Percentiles rank a stretch among this genome's conserved stretches.
These are phyloP conservation scores for Mesocricetus auratus DNA, from an alignment of 2,113 vertebrate genomes.

Conservation along the genomic window DNA sequence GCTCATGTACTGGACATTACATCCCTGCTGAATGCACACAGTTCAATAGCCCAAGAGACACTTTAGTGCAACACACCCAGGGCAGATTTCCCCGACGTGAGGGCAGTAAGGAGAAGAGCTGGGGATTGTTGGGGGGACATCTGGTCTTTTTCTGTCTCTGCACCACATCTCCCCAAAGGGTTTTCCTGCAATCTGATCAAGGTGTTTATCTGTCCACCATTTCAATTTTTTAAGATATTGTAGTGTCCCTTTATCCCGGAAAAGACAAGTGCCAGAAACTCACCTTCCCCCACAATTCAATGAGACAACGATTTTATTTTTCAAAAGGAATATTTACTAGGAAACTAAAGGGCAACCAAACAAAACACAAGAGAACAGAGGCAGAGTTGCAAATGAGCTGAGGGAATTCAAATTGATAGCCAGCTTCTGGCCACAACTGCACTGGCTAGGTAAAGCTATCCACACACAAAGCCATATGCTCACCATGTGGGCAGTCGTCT, in stretches of 20 bases:
- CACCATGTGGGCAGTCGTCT: not conserved
- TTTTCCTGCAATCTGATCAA: not conserved
- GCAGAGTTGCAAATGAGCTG: conserved; percentile 63
- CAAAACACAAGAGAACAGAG: conserved; percentile 77
- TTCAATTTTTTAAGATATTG: conserved; percentile 3
- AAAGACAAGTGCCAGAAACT: not conserved
- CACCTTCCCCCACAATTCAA: conserved; percentile 10
- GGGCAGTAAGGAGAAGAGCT: not conserved
- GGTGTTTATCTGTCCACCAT: not conserved
- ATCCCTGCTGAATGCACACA: not conserved
- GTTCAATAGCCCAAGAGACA: not conserved
- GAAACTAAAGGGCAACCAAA: conserved; percentile 81
- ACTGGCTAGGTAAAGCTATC: conserved; percentile 59
- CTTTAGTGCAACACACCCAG: not conserved
- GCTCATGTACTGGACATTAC: not conserved
- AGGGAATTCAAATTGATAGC: conserved; percentile 63
- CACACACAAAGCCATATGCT: conserved; percentile 31
- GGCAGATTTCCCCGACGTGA: not conserved
- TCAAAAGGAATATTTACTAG: conserved; percentile 82
- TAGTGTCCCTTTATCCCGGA: conserved; percentile 7
- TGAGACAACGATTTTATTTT: conserved; percentile 70
- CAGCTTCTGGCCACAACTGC: conserved; percentile 58
- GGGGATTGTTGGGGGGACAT: not conserved
- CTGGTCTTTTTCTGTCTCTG: not conserved
- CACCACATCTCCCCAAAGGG: not conserved